Conservation (phyloP, 1,140 invertebrate genomes). For the Plectrocnemia conspersa region DNA sequence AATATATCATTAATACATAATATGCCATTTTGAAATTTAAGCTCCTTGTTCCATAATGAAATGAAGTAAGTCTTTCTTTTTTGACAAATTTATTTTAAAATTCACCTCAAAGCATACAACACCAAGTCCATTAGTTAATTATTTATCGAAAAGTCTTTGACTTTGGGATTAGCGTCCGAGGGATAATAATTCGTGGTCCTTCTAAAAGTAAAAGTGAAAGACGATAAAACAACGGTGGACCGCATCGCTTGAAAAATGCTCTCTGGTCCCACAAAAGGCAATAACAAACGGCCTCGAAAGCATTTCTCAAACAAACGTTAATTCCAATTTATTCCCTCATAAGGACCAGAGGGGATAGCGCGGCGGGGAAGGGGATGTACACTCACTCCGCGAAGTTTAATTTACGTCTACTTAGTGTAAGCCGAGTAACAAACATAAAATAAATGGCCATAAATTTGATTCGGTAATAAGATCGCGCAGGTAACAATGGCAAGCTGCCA, state of each 20-base stretch:
- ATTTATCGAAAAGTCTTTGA: too few relatives aligned
- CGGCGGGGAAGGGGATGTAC: not conserved
- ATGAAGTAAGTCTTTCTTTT: too few relatives aligned
- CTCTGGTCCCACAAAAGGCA: conserved; percentile 4
- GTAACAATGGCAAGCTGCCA: conserved; percentile 23
- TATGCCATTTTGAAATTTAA: too few relatives aligned
- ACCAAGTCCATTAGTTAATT: too few relatives aligned
- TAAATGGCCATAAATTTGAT: conserved; percentile 34
- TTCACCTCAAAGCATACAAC: too few relatives aligned
- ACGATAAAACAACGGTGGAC: conserved; percentile 4
- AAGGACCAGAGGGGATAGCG: not conserved
- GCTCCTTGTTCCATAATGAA: too few relatives aligned
- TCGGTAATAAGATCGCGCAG: conserved; percentile 31
- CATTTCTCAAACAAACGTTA: conserved; percentile 28
- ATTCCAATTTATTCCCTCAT: conserved; percentile 27
- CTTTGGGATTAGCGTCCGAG: conserved; percentile 6
- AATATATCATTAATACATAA: too few relatives aligned
- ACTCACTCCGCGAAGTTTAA: conserved; percentile 21
- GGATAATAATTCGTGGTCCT: not conserved
- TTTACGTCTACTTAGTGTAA: conserved; percentile 35
- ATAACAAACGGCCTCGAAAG: conserved; percentile 21
- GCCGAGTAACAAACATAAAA: conserved; percentile 31
- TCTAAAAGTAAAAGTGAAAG: too few relatives aligned
- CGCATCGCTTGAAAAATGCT: conserved; percentile 11
- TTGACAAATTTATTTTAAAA: too few relatives aligned